These are phyloP conservation scores for Drosophila auraria DNA, from an alignment of 1,140 invertebrate species.

Conservation along the genomic window DNA sequence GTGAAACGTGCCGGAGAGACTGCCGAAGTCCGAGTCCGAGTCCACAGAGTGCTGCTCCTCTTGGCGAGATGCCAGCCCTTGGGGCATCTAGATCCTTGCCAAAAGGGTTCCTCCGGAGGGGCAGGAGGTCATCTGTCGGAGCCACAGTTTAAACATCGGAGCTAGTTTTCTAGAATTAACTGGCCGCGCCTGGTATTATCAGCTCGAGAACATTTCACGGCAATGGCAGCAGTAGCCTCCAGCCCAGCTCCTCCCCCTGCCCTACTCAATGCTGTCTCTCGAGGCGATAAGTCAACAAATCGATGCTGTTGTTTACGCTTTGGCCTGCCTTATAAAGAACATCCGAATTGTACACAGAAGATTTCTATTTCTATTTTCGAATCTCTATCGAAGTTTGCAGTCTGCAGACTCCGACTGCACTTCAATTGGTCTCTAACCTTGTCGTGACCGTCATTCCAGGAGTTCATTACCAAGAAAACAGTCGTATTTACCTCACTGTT, in stretches of 20 bases:
- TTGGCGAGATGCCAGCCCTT: neutral
- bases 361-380: conserved; percentile 51
- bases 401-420: conserved; percentile 10
- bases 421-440: conserved; percentile 51
- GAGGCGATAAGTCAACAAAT: conserved; percentile 63
- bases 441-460: conserved; percentile 44
- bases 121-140: conserved; percentile 2
- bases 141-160: neutral
- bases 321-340: conserved; percentile 32
- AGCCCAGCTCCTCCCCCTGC: conserved; percentile 2
- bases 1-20: conserved; percentile 30
- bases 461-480: conserved; percentile 19
- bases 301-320: conserved; percentile 49
- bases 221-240: conserved; percentile 18
- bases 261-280: conserved; percentile 37
- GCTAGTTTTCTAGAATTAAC: conserved; percentile 63
- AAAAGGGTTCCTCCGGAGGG: neutral
- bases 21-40: neutral
- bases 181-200: conserved; percentile 64
- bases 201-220: conserved; percentile 39
- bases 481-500: conserved; percentile 23
- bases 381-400: conserved; percentile 14
- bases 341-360: conserved; percentile 55
- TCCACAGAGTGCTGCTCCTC: neutral
- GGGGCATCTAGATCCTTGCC: conserved; percentile 11